These are phyloP conservation scores for Solenodon paradoxus DNA, from an alignment of 2,113 vertebrate genomes.

Conservation along the genomic window DNA sequence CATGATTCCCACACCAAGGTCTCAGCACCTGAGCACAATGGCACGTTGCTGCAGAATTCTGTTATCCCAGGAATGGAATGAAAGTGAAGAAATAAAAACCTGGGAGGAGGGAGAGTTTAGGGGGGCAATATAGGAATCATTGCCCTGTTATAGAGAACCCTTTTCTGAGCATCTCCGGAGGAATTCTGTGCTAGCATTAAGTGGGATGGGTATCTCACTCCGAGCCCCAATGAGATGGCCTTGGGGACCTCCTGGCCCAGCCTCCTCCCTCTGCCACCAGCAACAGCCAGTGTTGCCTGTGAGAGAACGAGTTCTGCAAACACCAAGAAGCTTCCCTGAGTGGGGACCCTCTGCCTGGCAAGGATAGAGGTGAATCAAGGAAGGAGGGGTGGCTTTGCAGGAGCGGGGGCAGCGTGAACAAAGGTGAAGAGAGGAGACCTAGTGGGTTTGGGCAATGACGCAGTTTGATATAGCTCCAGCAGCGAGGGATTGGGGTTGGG, in stretches of 20 bases:
- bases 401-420: background rate
- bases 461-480: background rate
- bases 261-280: background rate
- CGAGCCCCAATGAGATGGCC: background rate
- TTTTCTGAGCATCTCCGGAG: background rate
- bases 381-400: background rate
- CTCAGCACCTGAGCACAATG: too few relatives aligned
- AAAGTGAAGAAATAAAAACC: background rate
- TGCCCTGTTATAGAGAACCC: background rate
- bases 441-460: too few relatives aligned
- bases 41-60: background rate
- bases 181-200: background rate
- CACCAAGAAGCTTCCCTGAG: background rate
- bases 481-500: background rate
- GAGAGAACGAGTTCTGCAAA: background rate
- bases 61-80: background rate
- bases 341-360: background rate
- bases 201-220: accelerated
- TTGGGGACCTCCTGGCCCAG: background rate
- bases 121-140: background rate
- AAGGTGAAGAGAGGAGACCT: background rate
- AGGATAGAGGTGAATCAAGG: background rate
- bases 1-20: too few relatives aligned
- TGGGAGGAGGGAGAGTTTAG: background rate
- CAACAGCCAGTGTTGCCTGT: background rate